Base-by-base conservation (phyloP, 2,797 vertebrate species). In the Anniella stebbinsi region DNA sequence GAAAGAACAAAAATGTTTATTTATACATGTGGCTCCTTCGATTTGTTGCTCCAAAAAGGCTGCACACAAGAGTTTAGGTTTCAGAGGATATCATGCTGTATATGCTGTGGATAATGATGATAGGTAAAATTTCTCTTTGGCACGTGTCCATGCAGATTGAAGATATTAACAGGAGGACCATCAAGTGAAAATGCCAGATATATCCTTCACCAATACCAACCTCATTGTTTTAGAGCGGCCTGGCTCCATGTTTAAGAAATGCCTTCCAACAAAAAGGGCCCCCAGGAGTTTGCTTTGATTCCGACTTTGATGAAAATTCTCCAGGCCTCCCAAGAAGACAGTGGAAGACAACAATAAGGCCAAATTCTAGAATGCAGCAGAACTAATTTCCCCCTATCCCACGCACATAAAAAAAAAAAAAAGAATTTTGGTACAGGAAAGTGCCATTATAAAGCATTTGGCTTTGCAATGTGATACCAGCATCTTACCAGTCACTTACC, bases 251-350 rank as follows among this genome's bases (percentile, higher is more conserved):
- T 95, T 95, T 94, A 93, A 95, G 89, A 94, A 96, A 96, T 96
- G 92, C 84, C 93, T 95, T 96, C 92, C 88, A 94, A 83, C 73
- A 92, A 95, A 95, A 93, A 91, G 90, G 95, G 95, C 89, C 90
- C 95, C 93, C 92, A 94, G 93, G 95, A 96, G 88, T 91, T 96
- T 95, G 73, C 91, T 97, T 95, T 95, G 91, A 94, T 95, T 96
- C 60, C 90, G 10, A 66, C 83, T 95, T 94, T 94, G 85, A 95
- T 94, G 91, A 92, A 84, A 81, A 87, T 87, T 84, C 80, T 75
- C 91, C 86, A 92, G 93, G 92, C 94, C 95, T 96, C 93, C 93
- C 88, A 95, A 95, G 86, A 88, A 93, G 88, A 70, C 57, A 78
- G 80, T 92, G 92, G 95, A 95, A 94, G 88, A 91, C 69, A 86